These are phyloP conservation scores for Panopea generosa DNA, from an alignment of 2,888 invertebrate species.

Conservation along the genomic window DNA sequence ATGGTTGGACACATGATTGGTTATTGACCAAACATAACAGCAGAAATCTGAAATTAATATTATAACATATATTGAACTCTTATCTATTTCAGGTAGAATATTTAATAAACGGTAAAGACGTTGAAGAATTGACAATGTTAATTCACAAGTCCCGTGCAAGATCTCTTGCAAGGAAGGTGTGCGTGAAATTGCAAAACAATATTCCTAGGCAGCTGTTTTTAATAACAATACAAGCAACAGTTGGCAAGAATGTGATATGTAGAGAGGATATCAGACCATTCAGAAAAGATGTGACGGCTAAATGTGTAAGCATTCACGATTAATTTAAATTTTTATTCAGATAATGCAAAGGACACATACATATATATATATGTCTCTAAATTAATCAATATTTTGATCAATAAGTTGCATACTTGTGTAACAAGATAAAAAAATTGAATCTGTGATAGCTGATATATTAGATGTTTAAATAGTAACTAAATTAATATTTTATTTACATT, in stretches of 20 bases:
- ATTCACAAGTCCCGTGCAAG: conserved; percentile 89
- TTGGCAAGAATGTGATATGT: conserved; percentile 92
- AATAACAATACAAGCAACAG: conserved; percentile 94
- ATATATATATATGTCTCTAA: too few species aligned
- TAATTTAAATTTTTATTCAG: too few species aligned
- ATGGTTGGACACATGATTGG: neutral
- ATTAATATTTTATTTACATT: too few species aligned
- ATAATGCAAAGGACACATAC: too few species aligned
- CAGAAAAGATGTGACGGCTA: conserved; percentile 96
- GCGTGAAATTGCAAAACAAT: conserved; percentile 91
- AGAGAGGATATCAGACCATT: conserved; percentile 94
- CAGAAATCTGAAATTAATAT: too few species aligned
- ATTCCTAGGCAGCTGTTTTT: conserved; percentile 94
- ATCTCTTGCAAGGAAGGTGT: conserved; percentile 86
- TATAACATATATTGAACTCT: neutral
- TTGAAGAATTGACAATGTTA: conserved; percentile 94
- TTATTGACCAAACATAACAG: too few species aligned
- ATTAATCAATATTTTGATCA: too few species aligned
- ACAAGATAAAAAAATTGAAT: too few species aligned
- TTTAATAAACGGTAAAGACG: conserved; percentile 91
- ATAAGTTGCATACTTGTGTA: too few species aligned
- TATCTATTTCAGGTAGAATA: conserved; percentile 89
- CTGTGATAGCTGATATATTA: too few species aligned
- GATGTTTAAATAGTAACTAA: too few species aligned
- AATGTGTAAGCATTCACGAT: conserved; percentile 89